A percentile compares a stretch with the other conserved stretches of the same genome.
Evolutionary conservation across 2,888 invertebrate species (phyloP).

Genomic region (Andrena fulva): DNA sequence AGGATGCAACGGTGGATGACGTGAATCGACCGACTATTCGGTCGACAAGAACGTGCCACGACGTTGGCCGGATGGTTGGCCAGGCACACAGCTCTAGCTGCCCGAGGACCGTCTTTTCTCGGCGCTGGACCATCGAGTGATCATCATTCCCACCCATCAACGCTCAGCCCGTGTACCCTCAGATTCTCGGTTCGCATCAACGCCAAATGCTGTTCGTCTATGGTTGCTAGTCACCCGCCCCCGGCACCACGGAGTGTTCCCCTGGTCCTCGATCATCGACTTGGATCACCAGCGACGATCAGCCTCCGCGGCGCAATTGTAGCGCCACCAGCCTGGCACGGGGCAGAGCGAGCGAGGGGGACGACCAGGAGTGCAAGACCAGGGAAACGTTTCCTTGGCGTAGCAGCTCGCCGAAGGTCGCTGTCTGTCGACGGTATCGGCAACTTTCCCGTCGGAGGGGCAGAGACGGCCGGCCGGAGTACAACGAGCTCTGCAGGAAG

Average conservation of each 20-base stretch:
- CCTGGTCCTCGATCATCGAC: conserved; percentile 18
- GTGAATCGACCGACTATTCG: conserved; percentile 65
- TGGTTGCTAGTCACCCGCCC: conserved; percentile 9
- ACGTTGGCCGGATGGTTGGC: conserved; percentile 57
- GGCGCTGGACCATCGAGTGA: conserved; percentile 32
- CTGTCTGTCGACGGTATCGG: conserved; percentile 22
- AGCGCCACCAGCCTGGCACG: not conserved
- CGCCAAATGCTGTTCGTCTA: conserved; percentile 40
- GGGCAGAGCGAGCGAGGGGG: not conserved
- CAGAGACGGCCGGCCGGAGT: not conserved
- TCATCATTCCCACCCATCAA: not conserved
- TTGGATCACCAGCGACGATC: not conserved
- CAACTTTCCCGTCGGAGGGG: conserved; percentile 20
- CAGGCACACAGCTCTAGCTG: conserved; percentile 30
- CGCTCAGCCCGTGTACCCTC: not conserved
- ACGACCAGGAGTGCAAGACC: not conserved
- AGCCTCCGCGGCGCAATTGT: not conserved
- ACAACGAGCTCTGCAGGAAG: not conserved
- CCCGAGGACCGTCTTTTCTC: conserved; percentile 23
- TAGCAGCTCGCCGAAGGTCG: conserved; percentile 36
- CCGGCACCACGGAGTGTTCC: not conserved
- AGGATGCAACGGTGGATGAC: conserved; percentile 63
- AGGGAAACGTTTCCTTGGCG: conserved; percentile 2
- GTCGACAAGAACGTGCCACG: conserved; percentile 55
- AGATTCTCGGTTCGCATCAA: not conserved